Evolutionary conservation across 2,888 invertebrate genomes (phyloP).

Genomic region (Drosophila cracens): DNA sequence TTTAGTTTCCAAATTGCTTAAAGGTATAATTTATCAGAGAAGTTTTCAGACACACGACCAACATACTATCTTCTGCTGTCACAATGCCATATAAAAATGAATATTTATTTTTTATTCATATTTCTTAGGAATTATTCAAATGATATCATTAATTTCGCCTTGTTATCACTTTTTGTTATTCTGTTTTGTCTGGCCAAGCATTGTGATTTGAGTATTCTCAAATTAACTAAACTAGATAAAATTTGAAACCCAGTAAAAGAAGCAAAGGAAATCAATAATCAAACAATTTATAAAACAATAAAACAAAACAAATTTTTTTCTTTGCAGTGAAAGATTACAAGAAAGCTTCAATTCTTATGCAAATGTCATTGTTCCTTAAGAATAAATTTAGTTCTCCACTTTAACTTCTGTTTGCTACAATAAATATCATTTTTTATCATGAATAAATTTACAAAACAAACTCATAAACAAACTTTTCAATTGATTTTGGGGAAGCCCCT

Average conservation of each 20-base stretch:
- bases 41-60: background rate
- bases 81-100: background rate
- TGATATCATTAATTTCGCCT: background rate
- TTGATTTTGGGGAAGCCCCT: too few relatives aligned
- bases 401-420: background rate
- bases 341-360: background rate
- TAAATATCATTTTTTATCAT: background rate
- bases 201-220: background rate
- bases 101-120: background rate
- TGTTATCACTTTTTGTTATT: slow-evolving; percentile 16
- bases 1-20: background rate
- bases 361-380: background rate
- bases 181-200: slow-evolving; percentile 10
- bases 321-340: slow-evolving; percentile 1
- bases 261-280: slow-evolving; percentile 13
- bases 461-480: too few relatives aligned
- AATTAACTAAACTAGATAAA: background rate
- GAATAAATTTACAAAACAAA: background rate
- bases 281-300: slow-evolving; percentile 1
- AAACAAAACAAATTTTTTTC: background rate
- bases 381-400: background rate
- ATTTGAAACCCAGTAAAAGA: slow-evolving; percentile 19
- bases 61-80: background rate
- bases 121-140: background rate
- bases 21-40: background rate